Percentiles rank a stretch among this genome's conserved stretches.
Evolutionary conservation across 2,888 invertebrate species (phyloP).

Genomic region (Clistopyga incitator): DNA sequence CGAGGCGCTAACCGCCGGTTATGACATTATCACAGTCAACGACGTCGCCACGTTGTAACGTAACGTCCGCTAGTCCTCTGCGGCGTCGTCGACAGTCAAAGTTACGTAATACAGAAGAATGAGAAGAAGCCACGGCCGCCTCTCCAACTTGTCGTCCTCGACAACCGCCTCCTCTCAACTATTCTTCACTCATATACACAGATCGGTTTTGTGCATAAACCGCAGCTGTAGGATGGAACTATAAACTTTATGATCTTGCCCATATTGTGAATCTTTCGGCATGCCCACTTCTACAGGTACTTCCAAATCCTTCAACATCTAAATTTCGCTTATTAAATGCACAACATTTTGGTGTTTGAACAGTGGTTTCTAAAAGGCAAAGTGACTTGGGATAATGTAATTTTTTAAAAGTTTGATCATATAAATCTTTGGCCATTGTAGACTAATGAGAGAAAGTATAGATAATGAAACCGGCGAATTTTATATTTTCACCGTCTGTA

Average conservation of each 20-base stretch:
- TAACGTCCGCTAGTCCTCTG: conserved; percentile 50
- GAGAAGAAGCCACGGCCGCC: conserved; percentile 39
- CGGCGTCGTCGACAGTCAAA: conserved; percentile 42
- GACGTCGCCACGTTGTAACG: conserved; percentile 52
- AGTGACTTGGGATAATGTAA: not conserved
- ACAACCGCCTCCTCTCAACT: conserved; percentile 41
- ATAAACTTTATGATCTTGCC: conserved; percentile 1
- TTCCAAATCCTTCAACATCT: not conserved
- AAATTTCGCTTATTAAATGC: too few species aligned
- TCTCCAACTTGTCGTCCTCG: conserved; percentile 40
- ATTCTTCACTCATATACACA: conserved; percentile 1
- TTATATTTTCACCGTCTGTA: not conserved
- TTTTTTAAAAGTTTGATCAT: not conserved
- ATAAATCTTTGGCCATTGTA: not conserved
- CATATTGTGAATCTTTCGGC: not conserved
- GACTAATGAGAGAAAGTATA: not conserved
- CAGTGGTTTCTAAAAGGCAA: not conserved
- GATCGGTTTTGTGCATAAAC: conserved; percentile 11
- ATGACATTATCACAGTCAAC: conserved; percentile 56
- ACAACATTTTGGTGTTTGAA: not conserved
- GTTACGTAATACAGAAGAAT: conserved; percentile 53
- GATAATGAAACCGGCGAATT: not conserved
- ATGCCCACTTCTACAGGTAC: not conserved
- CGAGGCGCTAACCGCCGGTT: conserved; percentile 61
- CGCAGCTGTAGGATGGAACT: conserved; percentile 1